Percentiles rank a stretch among this genome's conserved stretches.
phyloP scores from a whole-genome alignment of 2,113 vertebrate species.

The Ochotona curzoniae region DNA sequence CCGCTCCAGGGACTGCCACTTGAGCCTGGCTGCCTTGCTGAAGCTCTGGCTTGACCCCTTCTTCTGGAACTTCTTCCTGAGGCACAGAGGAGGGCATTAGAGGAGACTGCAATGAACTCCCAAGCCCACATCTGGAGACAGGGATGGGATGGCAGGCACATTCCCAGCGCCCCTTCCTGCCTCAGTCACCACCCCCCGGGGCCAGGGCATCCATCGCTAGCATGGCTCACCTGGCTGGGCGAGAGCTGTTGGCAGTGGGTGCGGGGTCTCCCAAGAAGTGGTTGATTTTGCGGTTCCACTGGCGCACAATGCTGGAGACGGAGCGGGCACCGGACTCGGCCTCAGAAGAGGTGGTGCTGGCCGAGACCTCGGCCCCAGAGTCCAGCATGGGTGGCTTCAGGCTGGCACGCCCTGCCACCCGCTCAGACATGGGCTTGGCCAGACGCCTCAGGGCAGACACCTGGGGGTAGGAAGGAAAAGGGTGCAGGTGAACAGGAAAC shows the following conservation, averaged over 20 bases:
- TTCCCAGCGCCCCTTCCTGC: background rate
- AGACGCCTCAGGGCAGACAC: slow-evolving; percentile 94
- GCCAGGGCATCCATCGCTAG: accelerated
- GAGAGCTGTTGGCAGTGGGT: slow-evolving; percentile 82
- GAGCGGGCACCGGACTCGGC: slow-evolving; percentile 89
- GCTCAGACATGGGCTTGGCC: slow-evolving; percentile 95
- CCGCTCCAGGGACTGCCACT: slow-evolving; percentile 96
- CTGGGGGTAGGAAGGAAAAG: slow-evolving; percentile 67
- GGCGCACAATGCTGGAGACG: slow-evolving; percentile 95
- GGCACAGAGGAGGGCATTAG: background rate
- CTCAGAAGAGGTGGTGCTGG: slow-evolving; percentile 94
- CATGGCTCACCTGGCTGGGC: slow-evolving; percentile 83
- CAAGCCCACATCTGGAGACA: background rate
- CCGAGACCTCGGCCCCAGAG: slow-evolving; percentile 92
- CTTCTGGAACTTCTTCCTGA: slow-evolving; percentile 94
- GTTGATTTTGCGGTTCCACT: slow-evolving; percentile 96
- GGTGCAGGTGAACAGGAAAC: background rate
- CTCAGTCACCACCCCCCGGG: background rate
- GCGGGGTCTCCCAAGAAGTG: slow-evolving; percentile 91
- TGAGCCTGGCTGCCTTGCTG: slow-evolving; percentile 94
- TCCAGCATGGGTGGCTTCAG: slow-evolving; percentile 87
- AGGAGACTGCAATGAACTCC: background rate
- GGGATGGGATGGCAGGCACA: no score
- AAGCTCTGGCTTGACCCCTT: slow-evolving; percentile 90
- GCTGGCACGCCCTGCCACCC: slow-evolving; percentile 88